Evolutionary conservation across 2,797 vertebrate genomes (phyloP).

Genomic region (Triplophysa yarkandensis): DNA sequence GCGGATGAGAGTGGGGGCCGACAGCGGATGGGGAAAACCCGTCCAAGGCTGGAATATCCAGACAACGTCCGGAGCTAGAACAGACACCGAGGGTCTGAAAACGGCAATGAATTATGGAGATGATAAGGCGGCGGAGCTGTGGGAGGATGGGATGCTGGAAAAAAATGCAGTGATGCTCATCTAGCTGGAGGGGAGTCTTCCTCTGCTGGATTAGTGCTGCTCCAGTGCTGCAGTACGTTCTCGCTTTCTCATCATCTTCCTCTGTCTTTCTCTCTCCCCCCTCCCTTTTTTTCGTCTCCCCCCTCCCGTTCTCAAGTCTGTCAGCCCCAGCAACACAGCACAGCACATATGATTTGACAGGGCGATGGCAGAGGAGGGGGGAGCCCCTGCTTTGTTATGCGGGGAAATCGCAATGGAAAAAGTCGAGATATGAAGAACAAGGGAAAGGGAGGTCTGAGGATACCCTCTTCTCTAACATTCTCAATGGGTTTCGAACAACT

Average conservation of each 20-base stretch:
- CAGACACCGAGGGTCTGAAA: conserved; percentile 62
- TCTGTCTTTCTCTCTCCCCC: conserved; percentile 39
- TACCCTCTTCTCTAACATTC: conserved; percentile 23
- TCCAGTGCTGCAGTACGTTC: conserved; percentile 64
- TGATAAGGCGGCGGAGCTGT: conserved; percentile 60
- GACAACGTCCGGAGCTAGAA: conserved; percentile 67
- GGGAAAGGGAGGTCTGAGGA: conserved; percentile 49
- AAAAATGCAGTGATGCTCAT: conserved; percentile 72
- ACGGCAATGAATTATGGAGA: conserved; percentile 75
- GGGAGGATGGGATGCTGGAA: conserved; percentile 49
- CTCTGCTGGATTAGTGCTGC: conserved; percentile 76
- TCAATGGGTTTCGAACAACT: conserved; percentile 20
- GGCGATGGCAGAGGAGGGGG: conserved; percentile 83
- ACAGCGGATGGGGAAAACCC: conserved; percentile 30
- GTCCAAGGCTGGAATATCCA: conserved; percentile 61
- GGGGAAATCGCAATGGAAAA: not conserved
- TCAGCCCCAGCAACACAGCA: conserved; percentile 75
- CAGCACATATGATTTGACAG: conserved; percentile 78
- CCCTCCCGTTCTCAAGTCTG: conserved; percentile 62
- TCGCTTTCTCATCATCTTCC: conserved; percentile 46
- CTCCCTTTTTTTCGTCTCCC: conserved; percentile 3
- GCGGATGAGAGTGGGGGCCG: conserved; percentile 44
- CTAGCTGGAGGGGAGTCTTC: conserved; percentile 81
- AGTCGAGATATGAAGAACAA: conserved; percentile 3
- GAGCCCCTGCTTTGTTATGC: conserved; percentile 60